A percentile compares a stretch with the other conserved stretches of the same genome.
phyloP scores from a whole-genome alignment of 2,888 invertebrate genomes.

The Drepana falcataria region DNA sequence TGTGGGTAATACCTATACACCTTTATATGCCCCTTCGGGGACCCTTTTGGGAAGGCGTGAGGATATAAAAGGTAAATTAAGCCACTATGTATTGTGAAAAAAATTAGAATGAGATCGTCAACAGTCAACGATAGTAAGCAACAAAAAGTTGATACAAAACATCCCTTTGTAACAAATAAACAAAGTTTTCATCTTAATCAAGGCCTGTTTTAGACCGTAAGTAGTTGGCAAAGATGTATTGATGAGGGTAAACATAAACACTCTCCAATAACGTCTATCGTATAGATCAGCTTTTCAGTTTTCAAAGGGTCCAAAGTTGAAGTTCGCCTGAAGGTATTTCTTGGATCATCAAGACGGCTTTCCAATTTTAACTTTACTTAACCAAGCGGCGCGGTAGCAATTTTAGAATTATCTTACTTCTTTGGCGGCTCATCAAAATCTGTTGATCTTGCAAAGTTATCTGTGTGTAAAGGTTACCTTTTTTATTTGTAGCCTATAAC shows the following conservation, averaged over 20 bases:
- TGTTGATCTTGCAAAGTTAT: conserved; percentile 49
- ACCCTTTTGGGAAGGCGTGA: background rate
- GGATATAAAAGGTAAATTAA: too few relatives aligned
- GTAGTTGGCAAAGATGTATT: conserved; percentile 38
- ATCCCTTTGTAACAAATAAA: background rate
- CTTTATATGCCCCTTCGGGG: conserved; percentile 15
- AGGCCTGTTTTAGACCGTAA: conserved; percentile 28
- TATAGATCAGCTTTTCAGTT: conserved; percentile 60
- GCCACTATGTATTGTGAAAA: too few relatives aligned
- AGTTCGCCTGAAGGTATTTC: conserved; percentile 65
- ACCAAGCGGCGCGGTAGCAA: conserved; percentile 48
- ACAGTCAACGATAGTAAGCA: too few relatives aligned
- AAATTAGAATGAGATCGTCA: too few relatives aligned
- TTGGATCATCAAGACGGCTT: conserved; percentile 67
- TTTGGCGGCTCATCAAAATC: conserved; percentile 60
- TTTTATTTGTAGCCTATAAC: background rate
- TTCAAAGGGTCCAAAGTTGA: conserved; percentile 63
- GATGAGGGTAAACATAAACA: conserved; percentile 57
- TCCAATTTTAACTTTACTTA: conserved; percentile 70
- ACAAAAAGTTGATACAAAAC: too few relatives aligned
- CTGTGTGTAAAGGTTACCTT: conserved; percentile 7
- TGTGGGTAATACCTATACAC: too few relatives aligned
- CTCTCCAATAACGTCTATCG: conserved; percentile 52
- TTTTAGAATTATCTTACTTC: conserved; percentile 61
- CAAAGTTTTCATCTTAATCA: conserved; percentile 10